phyloP scores from a whole-genome alignment of 2,797 vertebrate species.

The Chromobotia macracanthus region DNA sequence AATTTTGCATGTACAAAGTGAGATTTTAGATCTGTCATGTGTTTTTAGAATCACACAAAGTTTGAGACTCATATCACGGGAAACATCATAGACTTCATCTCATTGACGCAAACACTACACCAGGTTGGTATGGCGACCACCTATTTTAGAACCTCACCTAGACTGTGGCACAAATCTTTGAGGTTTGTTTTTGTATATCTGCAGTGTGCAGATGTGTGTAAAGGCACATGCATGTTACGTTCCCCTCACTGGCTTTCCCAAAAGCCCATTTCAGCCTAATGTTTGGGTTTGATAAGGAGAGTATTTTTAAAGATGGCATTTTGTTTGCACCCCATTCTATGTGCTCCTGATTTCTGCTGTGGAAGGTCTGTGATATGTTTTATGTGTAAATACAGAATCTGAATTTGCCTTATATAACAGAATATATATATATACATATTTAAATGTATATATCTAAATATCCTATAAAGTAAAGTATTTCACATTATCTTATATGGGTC shows the following conservation, averaged over 20 bases:
- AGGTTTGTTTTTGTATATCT: conserved; percentile 45
- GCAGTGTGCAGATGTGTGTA: conserved; percentile 39
- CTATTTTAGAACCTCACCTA: conserved; percentile 48
- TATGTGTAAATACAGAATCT: not conserved
- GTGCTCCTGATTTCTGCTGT: conserved; percentile 16
- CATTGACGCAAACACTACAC: not conserved
- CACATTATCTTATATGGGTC: not conserved
- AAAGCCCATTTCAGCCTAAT: conserved; percentile 33
- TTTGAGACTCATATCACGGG: not conserved
- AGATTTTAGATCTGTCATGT: no score
- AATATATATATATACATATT: conserved; percentile 39
- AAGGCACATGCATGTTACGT: conserved; percentile 31
- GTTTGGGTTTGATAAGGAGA: conserved; percentile 52
- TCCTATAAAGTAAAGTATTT: no score
- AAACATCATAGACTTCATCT: conserved; percentile 2
- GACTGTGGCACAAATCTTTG: conserved; percentile 7
- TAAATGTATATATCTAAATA: no score
- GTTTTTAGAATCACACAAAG: not conserved
- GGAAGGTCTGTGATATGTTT: not conserved
- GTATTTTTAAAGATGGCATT: conserved; percentile 61
- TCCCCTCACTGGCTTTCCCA: conserved; percentile 6
- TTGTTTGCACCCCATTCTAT: conserved; percentile 26
- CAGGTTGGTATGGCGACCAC: conserved; percentile 53
- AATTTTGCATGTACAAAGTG: no score
- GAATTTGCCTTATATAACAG: not conserved